These are phyloP conservation scores for Brachyhypopomus gauderio DNA, from an alignment of 2,113 vertebrate genomes.

Conservation along the genomic window DNA sequence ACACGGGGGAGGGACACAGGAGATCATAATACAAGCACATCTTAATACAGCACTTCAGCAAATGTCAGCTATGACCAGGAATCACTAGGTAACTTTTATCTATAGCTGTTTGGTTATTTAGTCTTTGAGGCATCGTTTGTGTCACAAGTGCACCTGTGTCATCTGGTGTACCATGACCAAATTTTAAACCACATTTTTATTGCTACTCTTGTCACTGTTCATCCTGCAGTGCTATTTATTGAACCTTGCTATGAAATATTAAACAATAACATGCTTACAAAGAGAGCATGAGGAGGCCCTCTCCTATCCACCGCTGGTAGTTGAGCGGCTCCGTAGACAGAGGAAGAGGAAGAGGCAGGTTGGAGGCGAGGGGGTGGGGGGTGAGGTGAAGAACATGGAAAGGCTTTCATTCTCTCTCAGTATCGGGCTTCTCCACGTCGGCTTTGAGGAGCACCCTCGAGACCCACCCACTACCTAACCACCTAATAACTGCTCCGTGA, in stretches of 20 bases:
- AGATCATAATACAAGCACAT: slow-evolving; percentile 2
- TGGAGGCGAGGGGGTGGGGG: slow-evolving; percentile 40
- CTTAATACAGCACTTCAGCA: slow-evolving; percentile 6
- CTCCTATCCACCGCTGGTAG: not conserved
- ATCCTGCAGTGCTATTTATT: not conserved
- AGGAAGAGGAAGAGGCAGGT: slow-evolving; percentile 56
- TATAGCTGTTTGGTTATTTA: slow-evolving; percentile 8
- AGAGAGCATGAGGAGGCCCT: not conserved
- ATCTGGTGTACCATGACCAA: not conserved
- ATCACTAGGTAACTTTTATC: not conserved
- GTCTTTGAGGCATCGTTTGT: slow-evolving; percentile 5
- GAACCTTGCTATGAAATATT: too few species aligned
- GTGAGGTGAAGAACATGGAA: slow-evolving; percentile 66
- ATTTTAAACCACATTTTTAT: slow-evolving; percentile 6
- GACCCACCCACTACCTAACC: slow-evolving; percentile 53
- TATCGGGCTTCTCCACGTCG: slow-evolving; percentile 57
- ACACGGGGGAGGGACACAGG: not conserved
- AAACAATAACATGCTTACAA: not conserved
- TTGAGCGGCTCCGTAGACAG: not conserved
- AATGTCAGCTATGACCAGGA: slow-evolving; percentile 25
- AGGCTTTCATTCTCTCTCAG: slow-evolving; percentile 72
- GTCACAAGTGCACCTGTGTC: not conserved
- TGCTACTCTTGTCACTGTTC: slow-evolving; percentile 2
- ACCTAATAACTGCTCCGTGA: not conserved
- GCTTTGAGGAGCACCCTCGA: slow-evolving; percentile 71